Percentiles rank a stretch among this genome's conserved stretches.
phyloP scores from a whole-genome alignment of 2,888 invertebrate genomes.

The Myopa tessellatipennis region DNA sequence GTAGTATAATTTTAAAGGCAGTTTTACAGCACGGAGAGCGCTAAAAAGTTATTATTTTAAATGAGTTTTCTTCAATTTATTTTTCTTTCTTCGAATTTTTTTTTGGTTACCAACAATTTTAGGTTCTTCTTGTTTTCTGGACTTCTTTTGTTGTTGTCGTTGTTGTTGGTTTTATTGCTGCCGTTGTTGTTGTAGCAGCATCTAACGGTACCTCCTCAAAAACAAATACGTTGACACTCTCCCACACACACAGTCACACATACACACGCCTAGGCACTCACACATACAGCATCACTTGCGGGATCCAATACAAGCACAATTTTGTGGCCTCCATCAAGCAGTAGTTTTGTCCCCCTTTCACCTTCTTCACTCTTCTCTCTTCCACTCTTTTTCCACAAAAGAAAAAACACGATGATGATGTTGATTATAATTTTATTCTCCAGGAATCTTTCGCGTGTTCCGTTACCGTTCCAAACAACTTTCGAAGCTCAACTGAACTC shows the following conservation, averaged over 20 bases:
- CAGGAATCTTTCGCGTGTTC: too few species aligned
- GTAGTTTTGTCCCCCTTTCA: neutral
- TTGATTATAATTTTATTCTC: too few species aligned
- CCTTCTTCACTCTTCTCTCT: neutral
- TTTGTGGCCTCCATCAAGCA: neutral
- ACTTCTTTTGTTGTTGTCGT: neutral
- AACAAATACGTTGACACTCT: neutral
- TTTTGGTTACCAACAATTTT: too few species aligned
- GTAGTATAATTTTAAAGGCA: too few species aligned
- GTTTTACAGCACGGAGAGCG: too few species aligned
- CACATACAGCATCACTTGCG: neutral
- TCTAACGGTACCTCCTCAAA: neutral
- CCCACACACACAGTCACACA: neutral
- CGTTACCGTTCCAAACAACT: slow-evolving; percentile 45
- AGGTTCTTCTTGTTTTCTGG: neutral
- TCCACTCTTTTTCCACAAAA: slow-evolving; percentile 7
- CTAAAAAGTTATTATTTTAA: too few species aligned
- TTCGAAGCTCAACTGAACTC: slow-evolving; percentile 52
- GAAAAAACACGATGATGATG: neutral
- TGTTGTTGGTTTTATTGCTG: neutral
- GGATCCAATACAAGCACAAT: neutral
- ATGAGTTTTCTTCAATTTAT: too few species aligned
- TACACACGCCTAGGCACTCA: neutral
- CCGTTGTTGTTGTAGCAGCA: neutral
- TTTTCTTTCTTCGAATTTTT: too few species aligned